Base-by-base conservation (phyloP, 2,888 invertebrate genomes). In the Eupithecia inturbata region DNA sequence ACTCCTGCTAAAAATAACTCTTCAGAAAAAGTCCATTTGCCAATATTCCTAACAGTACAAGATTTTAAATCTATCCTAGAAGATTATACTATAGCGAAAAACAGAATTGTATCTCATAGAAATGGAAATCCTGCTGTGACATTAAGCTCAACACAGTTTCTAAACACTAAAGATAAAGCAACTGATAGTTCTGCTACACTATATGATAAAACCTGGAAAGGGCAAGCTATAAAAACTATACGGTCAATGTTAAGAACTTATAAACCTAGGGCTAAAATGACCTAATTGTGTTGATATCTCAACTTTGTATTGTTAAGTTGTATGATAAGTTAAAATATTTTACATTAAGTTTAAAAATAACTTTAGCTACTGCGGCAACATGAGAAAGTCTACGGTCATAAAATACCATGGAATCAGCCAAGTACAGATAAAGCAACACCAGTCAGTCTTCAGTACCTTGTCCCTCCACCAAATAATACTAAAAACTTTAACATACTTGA, bases 401-500 rank as follows among this genome's bases (percentile, higher is more conserved):
- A 80, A 68, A 91, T 93, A 79, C 89, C 89, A 68, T 93, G 92
- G 92, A 90, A 83, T 82, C 68, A 75, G 67, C 77, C 82, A 28
- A 78, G 73, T 70, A 71, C 74, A 76, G 39, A 67, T 68, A 39
- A 68, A 64, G 49, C 70, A 77, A 82, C 83, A 71, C 85, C 84
- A 82, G 77, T 83, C 66, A 41, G 33, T 31, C 68, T 70, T 10
- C 76, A 77, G 45, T 75, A 53, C 31, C 68, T 77, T 14, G 73
- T 73, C 14, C 84, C 84, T 39, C 75, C 80, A 14, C 76, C 84
- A 9, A 72, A 83, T 67, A 81, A 82, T 75, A 84, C 82, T 74
- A 78, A 80, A 66, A 83, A 83, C 68, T 83, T 88, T 67, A 82
- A 86, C 33, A 73, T 78, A 3, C 79, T 92, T 60, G 86, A 90